Percentiles rank a stretch among this genome's conserved stretches.
Evolutionary conservation across 1,140 invertebrate species (phyloP).

Genomic region (Drosophila punjabiensis): DNA sequence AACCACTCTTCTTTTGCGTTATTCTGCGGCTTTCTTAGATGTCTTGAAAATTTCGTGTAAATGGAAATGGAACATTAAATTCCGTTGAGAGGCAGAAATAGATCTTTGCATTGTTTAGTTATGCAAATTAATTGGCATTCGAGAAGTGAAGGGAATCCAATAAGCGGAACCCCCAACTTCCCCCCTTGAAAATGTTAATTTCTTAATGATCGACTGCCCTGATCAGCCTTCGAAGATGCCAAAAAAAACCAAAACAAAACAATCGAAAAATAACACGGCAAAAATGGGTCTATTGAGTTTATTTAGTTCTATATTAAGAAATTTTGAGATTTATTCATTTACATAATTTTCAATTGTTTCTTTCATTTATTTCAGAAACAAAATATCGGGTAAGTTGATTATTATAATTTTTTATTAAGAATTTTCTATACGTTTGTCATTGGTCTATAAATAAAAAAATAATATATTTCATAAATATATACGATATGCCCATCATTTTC

Average conservation of each 20-base stretch:
- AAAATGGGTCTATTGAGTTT: neutral
- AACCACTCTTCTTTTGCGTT: neutral
- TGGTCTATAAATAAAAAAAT: neutral
- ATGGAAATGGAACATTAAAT: conserved; percentile 44
- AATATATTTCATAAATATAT: neutral
- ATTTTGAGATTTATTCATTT: neutral
- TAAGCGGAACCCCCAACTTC: conserved; percentile 48
- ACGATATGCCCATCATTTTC: neutral
- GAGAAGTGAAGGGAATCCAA: conserved; percentile 70
- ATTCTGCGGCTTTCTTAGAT: conserved; percentile 61
- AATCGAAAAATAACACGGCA: conserved; percentile 11
- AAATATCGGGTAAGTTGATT: neutral
- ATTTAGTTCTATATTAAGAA: neutral
- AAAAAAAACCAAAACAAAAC: conserved; percentile 35
- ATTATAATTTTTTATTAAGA: neutral
- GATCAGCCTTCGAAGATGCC: conserved; percentile 47
- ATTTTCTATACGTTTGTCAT: too few relatives aligned
- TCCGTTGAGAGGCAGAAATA: conserved; percentile 27
- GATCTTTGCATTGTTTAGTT: conserved; percentile 68
- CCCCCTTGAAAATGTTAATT: conserved; percentile 67
- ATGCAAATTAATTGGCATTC: conserved; percentile 76
- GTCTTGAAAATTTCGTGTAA: conserved; percentile 21
- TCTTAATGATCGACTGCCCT: conserved; percentile 65
- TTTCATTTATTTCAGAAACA: neutral
- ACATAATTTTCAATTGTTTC: neutral